These are phyloP conservation scores for Danio aesculapii DNA, from an alignment of 2,797 vertebrate genomes.

Conservation along the genomic window DNA sequence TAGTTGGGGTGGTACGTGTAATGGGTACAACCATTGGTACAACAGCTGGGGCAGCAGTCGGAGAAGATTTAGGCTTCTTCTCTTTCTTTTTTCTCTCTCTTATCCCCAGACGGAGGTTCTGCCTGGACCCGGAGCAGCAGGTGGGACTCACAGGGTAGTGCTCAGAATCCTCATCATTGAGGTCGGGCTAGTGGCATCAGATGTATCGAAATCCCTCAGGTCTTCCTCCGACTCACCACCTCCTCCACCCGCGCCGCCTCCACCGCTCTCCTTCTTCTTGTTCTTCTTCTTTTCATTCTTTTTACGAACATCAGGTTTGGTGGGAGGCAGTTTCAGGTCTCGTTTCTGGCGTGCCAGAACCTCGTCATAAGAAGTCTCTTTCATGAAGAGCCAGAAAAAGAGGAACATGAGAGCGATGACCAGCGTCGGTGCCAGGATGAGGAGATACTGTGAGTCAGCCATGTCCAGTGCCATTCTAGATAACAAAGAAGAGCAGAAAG, in stretches of 20 bases:
- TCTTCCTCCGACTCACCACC: constrained; percentile 93
- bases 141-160: constrained; percentile 58
- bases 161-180: constrained; percentile 81
- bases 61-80: constrained; percentile 85
- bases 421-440: constrained; percentile 92
- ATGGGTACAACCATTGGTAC: constrained; percentile 61
- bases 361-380: constrained; percentile 97
- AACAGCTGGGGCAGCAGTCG: constrained; percentile 69
- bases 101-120: constrained; percentile 75
- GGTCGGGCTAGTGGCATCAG: constrained; percentile 77
- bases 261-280: constrained; percentile 92
- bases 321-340: constrained; percentile 85
- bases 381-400: constrained; percentile 99
- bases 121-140: constrained; percentile 64
- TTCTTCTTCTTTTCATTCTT: constrained; percentile 96
- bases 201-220: constrained; percentile 85
- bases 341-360: constrained; percentile 94
- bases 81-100: constrained; percentile 95
- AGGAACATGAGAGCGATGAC: constrained; percentile 96
- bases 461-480: constrained; percentile 92
- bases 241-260: constrained; percentile 80
- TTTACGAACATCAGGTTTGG: constrained; percentile 88
- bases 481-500: constrained; percentile 3
- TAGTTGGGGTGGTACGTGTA: constrained; percentile 20
- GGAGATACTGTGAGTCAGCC: constrained; percentile 95